Conservation (phyloP, 2,113 vertebrate genomes). For the Scomber japonicus region DNA sequence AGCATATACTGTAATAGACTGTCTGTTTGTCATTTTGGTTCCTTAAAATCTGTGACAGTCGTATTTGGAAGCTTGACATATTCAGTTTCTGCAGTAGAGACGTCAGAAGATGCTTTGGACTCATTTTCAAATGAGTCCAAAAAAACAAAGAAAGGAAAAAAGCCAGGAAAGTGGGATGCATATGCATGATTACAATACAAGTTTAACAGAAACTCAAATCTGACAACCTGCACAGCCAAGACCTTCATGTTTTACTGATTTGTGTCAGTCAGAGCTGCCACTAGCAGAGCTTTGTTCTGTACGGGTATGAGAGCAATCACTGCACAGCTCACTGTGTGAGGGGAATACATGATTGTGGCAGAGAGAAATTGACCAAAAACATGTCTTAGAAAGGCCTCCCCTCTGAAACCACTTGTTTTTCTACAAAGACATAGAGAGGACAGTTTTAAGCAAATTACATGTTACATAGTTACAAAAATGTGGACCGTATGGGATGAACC, state of each 20-base stretch:
- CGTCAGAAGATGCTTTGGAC: too few relatives aligned
- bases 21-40: too few relatives aligned
- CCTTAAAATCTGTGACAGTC: too few relatives aligned
- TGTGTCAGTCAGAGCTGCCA: not conserved
- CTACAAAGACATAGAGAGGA: not conserved
- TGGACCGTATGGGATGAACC: not conserved
- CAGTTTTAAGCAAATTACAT: conserved; percentile 14
- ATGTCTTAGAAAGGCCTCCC: conserved; percentile 33
- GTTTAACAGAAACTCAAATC: not conserved
- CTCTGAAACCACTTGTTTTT: conserved; percentile 12
- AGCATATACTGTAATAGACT: too few relatives aligned
- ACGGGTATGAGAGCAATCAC: conserved; percentile 3
- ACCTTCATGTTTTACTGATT: not conserved
- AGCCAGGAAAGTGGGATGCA: not conserved
- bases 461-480: not conserved
- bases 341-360: conserved; percentile 51
- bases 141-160: too few relatives aligned
- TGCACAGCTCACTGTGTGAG: conserved; percentile 39
- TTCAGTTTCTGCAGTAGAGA: too few relatives aligned
- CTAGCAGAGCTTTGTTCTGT: conserved; percentile 1
- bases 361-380: conserved; percentile 54
- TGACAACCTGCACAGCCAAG: not conserved
- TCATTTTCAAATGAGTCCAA: too few relatives aligned
- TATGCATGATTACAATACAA: not conserved
- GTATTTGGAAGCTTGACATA: too few relatives aligned